Evolutionary conservation across 2,888 invertebrate species (phyloP).

Genomic region (Hemaris fuciformis): DNA sequence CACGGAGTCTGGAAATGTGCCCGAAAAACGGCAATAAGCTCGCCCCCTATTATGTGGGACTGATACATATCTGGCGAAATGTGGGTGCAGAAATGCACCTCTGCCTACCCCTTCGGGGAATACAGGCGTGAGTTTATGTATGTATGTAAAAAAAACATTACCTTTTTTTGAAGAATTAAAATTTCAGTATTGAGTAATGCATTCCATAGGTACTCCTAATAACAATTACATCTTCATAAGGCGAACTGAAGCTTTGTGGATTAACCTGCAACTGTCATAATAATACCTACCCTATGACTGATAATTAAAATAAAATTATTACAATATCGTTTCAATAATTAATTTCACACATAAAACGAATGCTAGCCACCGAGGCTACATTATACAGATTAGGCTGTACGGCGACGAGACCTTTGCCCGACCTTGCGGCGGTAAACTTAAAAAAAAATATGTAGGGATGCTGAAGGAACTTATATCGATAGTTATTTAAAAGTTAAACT

Average conservation of each 20-base stretch:
- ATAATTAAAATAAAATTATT: not conserved
- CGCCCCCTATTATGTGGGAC: too few species aligned
- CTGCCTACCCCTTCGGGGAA: too few species aligned
- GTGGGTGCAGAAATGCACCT: too few species aligned
- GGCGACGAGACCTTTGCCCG: not conserved
- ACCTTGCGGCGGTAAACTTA: not conserved
- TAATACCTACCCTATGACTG: not conserved
- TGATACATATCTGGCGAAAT: too few species aligned
- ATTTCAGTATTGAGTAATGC: too few species aligned
- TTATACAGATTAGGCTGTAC: not conserved
- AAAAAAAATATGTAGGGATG: not conserved
- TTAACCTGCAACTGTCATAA: not conserved
- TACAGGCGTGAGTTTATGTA: too few species aligned
- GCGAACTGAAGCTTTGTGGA: not conserved
- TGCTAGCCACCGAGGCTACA: not conserved
- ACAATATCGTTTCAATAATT: not conserved
- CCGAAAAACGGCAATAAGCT: too few species aligned
- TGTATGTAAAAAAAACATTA: too few species aligned
- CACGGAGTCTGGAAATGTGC: too few species aligned
- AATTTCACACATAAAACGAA: not conserved
- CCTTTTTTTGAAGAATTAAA: too few species aligned
- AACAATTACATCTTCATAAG: not conserved
- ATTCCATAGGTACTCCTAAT: too few species aligned
- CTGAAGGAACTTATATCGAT: not conserved
- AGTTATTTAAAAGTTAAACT: not conserved